Evolutionary conservation across 2,113 vertebrate species (phyloP).

Genomic region (Phalacrocorax pelagicus): DNA sequence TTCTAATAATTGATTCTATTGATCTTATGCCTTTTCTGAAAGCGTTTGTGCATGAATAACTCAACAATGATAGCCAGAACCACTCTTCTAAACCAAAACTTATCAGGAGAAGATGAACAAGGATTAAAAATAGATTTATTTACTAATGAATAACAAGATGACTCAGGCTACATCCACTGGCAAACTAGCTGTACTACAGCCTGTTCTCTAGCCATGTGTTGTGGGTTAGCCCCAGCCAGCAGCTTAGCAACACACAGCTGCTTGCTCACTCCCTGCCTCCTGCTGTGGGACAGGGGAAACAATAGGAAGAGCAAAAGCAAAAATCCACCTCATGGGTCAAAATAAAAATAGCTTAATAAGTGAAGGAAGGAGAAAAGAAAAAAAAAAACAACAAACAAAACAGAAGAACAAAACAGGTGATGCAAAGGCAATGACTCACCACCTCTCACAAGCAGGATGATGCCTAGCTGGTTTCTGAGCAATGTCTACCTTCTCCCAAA

Average conservation of each 20-base stretch:
- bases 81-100: background rate
- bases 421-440: background rate
- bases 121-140: background rate
- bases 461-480: background rate
- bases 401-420: background rate
- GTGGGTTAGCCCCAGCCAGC: background rate
- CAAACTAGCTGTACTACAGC: background rate
- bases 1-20: slow-evolving; percentile 30
- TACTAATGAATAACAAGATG: background rate
- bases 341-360: background rate
- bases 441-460: background rate
- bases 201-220: background rate
- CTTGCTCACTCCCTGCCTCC: background rate
- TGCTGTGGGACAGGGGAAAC: background rate
- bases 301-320: background rate
- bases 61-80: background rate
- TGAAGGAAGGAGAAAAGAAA: background rate
- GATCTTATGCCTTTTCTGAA: background rate
- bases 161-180: background rate
- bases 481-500: background rate
- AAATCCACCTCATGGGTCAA: background rate
- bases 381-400: background rate
- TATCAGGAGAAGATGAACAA: background rate
- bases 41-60: background rate
- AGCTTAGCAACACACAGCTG: background rate